These are phyloP conservation scores for Montipora cactus DNA, from an alignment of 64 coral and sea anemone species.

Conservation along the genomic window DNA sequence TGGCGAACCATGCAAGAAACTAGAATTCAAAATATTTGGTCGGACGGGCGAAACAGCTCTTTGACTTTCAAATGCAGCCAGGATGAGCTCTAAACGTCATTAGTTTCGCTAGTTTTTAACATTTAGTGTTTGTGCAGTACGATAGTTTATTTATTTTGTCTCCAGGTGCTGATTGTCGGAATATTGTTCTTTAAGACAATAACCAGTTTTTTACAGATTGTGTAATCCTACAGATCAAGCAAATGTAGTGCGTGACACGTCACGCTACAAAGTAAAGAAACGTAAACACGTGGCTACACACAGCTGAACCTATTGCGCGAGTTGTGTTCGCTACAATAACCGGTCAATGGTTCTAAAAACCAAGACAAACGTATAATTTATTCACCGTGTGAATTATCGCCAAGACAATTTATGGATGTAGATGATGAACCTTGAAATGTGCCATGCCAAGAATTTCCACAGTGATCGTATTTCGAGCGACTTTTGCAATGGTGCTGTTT, in stretches of 20 bases:
- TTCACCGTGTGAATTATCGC: not conserved
- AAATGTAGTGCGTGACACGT: not conserved
- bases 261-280: not conserved
- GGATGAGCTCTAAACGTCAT: too few species aligned
- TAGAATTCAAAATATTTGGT: too few species aligned
- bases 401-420: not conserved
- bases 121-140: too few species aligned
- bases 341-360: not conserved
- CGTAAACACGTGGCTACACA: slow-evolving; percentile 28
- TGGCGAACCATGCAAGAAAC: too few species aligned
- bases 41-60: too few species aligned
- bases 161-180: too few species aligned
- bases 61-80: too few species aligned
- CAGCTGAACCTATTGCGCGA: not conserved
- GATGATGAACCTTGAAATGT: slow-evolving; percentile 22
- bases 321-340: not conserved
- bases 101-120: too few species aligned
- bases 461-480: slow-evolving; percentile 80
- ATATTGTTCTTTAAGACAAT: too few species aligned
- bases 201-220: too few species aligned
- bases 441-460: slow-evolving; percentile 83
- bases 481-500: slow-evolving; percentile 76
- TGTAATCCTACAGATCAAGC: not conserved
- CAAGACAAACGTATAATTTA: slow-evolving; percentile 36
- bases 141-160: too few species aligned